These are phyloP conservation scores for Dicerorhinus sumatrensis DNA, from an alignment of 2,113 vertebrate species.

Conservation along the genomic window DNA sequence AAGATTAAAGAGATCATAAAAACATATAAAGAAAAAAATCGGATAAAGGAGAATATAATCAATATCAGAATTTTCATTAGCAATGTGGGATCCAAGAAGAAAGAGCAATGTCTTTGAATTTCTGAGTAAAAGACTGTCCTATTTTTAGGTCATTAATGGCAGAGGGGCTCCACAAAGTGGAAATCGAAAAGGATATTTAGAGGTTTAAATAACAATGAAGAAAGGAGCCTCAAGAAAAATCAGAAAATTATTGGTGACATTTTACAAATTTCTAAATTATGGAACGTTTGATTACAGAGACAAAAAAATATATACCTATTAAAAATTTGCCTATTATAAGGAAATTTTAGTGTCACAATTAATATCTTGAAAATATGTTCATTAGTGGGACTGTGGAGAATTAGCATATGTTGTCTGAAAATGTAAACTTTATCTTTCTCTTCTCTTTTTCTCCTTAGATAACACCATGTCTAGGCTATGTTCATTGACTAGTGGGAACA, in stretches of 20 bases:
- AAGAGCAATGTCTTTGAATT: background rate
- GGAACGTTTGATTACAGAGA: background rate
- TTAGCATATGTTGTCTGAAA: background rate
- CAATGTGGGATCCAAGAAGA: background rate
- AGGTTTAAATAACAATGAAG: background rate
- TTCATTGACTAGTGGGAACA: background rate
- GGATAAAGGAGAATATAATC: background rate
- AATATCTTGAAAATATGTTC: background rate
- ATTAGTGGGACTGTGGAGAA: background rate
- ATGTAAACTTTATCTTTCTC: background rate
- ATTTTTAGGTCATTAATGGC: background rate
- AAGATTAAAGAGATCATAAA: background rate
- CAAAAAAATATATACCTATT: background rate
- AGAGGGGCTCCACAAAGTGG: background rate
- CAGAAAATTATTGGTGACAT: background rate
- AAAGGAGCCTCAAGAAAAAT: background rate
- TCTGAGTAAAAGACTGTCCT: background rate
- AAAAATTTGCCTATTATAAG: background rate
- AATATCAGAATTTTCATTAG: background rate
- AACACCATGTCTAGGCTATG: background rate
- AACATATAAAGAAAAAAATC: background rate
- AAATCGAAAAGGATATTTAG: background rate
- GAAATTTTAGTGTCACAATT: background rate
- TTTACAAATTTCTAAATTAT: slow-evolving; percentile 19
- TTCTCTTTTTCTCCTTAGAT: background rate